Conservation (phyloP, 2,797 vertebrate species). For the Crotalus adamanteus region DNA sequence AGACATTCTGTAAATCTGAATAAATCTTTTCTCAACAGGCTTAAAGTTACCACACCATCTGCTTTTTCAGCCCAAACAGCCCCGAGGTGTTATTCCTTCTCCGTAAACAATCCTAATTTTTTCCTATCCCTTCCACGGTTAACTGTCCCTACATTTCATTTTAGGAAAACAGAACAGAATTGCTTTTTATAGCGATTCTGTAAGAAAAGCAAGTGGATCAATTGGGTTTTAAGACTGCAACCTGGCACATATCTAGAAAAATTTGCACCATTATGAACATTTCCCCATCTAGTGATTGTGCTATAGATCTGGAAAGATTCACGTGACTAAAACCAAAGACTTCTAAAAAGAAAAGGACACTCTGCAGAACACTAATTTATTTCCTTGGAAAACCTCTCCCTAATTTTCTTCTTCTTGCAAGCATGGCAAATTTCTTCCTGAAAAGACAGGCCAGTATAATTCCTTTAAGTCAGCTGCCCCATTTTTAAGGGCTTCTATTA, state of each 20-base stretch:
- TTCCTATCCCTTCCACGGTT: neutral
- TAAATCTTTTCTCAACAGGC: neutral
- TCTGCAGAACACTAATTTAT: neutral
- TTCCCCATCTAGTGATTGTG: neutral
- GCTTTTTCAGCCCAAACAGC: neutral
- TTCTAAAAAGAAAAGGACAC: neutral
- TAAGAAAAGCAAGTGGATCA: neutral
- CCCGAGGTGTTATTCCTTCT: neutral
- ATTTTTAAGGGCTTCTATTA: neutral
- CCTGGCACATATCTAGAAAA: neutral
- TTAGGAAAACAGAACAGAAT: neutral
- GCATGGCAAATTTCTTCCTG: neutral
- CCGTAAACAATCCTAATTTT: neutral
- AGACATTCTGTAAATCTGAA: neutral
- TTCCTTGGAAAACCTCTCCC: neutral
- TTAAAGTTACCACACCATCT: neutral
- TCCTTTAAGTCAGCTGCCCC: neutral
- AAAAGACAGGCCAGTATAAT: neutral
- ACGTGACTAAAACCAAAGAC: neutral
- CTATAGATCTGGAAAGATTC: neutral
- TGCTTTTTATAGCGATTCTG: neutral
- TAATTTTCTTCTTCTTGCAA: neutral
- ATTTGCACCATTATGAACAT: neutral
- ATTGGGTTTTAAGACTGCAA: neutral
- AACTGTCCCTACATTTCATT: neutral